Conservation (phyloP, 2,797 vertebrate genomes). For the Coregonus suidteri region DNA sequence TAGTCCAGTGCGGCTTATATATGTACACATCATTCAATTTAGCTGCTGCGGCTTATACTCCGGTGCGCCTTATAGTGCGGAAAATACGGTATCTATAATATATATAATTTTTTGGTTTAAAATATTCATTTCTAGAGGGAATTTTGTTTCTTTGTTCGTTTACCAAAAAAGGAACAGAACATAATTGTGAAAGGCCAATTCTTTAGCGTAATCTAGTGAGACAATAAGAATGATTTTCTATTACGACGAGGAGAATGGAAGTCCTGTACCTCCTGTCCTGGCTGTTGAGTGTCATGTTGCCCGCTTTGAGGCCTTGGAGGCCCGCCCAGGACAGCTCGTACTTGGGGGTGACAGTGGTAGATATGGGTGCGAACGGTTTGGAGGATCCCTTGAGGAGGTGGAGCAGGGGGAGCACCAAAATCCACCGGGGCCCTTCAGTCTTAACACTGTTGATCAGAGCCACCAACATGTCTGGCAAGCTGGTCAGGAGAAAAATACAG, state of each 20-base stretch:
- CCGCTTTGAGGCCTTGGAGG: constrained; percentile 59
- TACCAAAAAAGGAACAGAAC: no score
- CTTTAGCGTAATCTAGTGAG: background rate
- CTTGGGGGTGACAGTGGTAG: background rate
- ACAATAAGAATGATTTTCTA: background rate
- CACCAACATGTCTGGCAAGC: constrained; percentile 51
- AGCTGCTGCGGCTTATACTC: no score
- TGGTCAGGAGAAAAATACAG: constrained; percentile 33
- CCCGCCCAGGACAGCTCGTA: constrained; percentile 57
- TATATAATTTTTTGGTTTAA: no score
- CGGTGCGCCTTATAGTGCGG: no score
- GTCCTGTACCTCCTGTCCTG: constrained; percentile 57
- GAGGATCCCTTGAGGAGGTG: constrained; percentile 68
- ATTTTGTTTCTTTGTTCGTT: no score
- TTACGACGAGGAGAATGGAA: background rate
- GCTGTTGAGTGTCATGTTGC: background rate
- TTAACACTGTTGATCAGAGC: constrained; percentile 39
- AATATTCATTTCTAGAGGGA: no score
- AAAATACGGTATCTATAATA: no score
- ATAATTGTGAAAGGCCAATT: no score
- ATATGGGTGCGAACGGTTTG: constrained; percentile 45
- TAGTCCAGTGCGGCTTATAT: no score
- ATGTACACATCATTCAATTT: no score
- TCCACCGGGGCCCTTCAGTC: constrained; percentile 57
- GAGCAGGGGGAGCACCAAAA: constrained; percentile 82